Evolutionary conservation across 30 jellyfish, hydroid and myxozoan species (phyloP).

Genomic region (Hydractinia echinata): DNA sequence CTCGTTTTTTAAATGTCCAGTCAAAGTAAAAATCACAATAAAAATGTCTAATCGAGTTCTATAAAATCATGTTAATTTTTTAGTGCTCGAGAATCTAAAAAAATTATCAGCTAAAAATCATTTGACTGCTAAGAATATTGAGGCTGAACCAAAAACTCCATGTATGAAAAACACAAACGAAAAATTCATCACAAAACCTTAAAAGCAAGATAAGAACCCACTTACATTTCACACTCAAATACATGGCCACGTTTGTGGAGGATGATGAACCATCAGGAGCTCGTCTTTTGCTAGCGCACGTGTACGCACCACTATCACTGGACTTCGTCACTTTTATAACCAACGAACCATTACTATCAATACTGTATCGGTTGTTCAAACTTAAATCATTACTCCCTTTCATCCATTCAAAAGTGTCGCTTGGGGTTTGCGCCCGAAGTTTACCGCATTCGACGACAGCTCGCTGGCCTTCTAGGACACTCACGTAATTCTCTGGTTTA

Average conservation of each 20-base stretch:
- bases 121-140: neutral
- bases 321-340: conserved; percentile 55
- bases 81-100: too few relatives aligned
- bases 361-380: conserved; percentile 56
- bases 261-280: conserved; percentile 51
- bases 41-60: too few relatives aligned
- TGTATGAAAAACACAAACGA: neutral
- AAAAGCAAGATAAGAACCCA: neutral
- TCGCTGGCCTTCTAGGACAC: conserved; percentile 67
- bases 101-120: neutral
- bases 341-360: conserved; percentile 65
- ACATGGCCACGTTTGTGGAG: conserved; percentile 66
- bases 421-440: conserved; percentile 14
- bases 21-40: too few relatives aligned
- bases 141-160: neutral
- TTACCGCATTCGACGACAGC: conserved; percentile 84
- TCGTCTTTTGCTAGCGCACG: conserved; percentile 58
- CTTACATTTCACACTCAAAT: conserved; percentile 91
- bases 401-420: conserved; percentile 72
- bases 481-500: conserved; percentile 79
- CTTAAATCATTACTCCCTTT: conserved; percentile 75
- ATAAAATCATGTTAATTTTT: too few relatives aligned
- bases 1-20: too few relatives aligned
- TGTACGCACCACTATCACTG: conserved; percentile 76
- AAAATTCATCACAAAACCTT: neutral